Evolutionary conservation across 2,888 invertebrate species (phyloP), one percentile per base, ranked within the genome.

Genomic region (Xestia ashworthii): DNA sequence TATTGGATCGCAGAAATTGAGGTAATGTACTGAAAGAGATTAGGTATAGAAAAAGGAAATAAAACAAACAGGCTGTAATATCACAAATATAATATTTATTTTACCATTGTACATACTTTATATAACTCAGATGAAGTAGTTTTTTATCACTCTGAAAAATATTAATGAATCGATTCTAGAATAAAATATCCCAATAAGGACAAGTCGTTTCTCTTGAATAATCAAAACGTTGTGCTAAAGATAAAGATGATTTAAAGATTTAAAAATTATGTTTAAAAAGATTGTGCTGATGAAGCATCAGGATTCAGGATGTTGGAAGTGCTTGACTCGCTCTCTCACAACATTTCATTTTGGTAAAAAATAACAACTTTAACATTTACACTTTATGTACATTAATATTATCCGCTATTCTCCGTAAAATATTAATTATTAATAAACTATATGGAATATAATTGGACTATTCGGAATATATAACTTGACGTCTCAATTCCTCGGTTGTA

Each of bases 1-100:
- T 83, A 85, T 75, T 74, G 71, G 64, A 53, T 71, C 66, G 16
- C 53, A 71, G 66, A 78, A 60, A n/a, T 68, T n/a, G 22, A 72
- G 16, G 55, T 46, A 60, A 83, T 58, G 22, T 74, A 74, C 64
- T 62, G 65, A 58, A 32, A 66, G 55, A 48, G 41, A 55, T 64
- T 46, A 38, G 25, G n/a, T 46, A 22, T 41, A 38, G 9, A 5
- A 65, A 82, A 22, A n/a, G 50, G n/a, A 60, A 89, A 90, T 85
- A 82, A 87, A 87, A 87, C 82, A 81, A 74, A 79, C 50, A 60
- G 53, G 50, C 74, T 87, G 83, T 92, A 92, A 93, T 95, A 95
- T 95, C 95, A 95, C 95, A 96, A 96, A 95, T 95, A 96, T 95
- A 95, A 95, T 95, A 95, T 95, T 95, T 95, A 95, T 95, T 95